These are phyloP conservation scores for Homalodisca vitripennis DNA, from an alignment of 1,140 invertebrate genomes.

Conservation along the genomic window DNA sequence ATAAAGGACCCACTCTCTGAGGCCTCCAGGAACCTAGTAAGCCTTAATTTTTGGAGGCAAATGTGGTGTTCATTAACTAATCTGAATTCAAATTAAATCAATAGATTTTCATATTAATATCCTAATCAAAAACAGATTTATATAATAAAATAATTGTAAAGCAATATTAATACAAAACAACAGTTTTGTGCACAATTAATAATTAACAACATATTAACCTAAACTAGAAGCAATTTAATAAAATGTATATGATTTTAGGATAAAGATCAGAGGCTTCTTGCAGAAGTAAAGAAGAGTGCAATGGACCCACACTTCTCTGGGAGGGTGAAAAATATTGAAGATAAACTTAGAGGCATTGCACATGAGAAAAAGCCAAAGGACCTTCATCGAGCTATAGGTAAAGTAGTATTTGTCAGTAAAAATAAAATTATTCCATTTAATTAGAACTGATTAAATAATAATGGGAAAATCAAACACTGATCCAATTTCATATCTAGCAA, in stretches of 20 bases:
- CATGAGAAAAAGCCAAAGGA: slow-evolving; percentile 81
- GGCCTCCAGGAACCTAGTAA: too few species aligned
- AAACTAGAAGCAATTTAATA: background rate
- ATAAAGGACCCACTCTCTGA: too few species aligned
- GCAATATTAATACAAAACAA: too few species aligned
- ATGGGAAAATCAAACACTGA: background rate
- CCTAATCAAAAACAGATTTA: too few species aligned
- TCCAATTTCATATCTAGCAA: too few species aligned
- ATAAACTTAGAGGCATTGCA: slow-evolving; percentile 56
- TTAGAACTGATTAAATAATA: background rate
- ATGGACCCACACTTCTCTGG: slow-evolving; percentile 67
- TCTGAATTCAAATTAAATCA: too few species aligned
- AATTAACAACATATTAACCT: too few species aligned
- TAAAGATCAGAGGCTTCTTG: slow-evolving; percentile 59
- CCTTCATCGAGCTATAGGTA: slow-evolving; percentile 77
- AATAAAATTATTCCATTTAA: background rate
- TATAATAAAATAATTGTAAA: too few species aligned
- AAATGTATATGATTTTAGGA: slow-evolving; percentile 52
- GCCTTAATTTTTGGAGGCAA: too few species aligned
- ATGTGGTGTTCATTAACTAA: too few species aligned
- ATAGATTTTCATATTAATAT: too few species aligned
- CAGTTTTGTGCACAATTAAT: too few species aligned
- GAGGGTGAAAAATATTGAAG: slow-evolving; percentile 66
- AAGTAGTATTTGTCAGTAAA: background rate
- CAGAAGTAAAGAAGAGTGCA: slow-evolving; percentile 52